Evolutionary conservation across 2,888 invertebrate genomes (phyloP).

Genomic region (Hesperia comma): DNA sequence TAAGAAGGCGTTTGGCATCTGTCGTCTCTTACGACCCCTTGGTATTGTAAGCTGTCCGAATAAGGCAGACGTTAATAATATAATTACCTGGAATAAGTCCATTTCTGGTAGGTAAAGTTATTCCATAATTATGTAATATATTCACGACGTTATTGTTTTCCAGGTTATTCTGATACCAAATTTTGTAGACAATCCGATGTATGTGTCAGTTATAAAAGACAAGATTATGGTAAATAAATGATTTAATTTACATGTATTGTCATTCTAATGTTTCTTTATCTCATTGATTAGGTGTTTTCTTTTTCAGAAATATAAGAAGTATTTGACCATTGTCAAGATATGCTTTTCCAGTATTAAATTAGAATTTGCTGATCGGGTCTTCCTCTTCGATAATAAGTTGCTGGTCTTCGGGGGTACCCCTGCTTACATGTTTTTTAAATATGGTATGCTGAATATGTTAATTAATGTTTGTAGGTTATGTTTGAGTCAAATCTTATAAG

Average conservation of each 20-base stretch:
- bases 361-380: constrained; percentile 67
- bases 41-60: too few species aligned
- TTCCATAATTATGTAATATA: too few species aligned
- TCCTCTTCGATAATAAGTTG: constrained; percentile 61
- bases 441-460: constrained; percentile 54
- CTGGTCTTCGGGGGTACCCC: constrained; percentile 73
- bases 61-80: not conserved
- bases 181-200: constrained; percentile 49
- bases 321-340: constrained; percentile 60
- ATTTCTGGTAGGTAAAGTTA: too few species aligned
- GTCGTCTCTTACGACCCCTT: too few species aligned
- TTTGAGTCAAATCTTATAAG: too few species aligned
- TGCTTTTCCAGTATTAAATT: constrained; percentile 55
- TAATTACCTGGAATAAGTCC: not conserved
- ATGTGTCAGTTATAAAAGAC: constrained; percentile 61
- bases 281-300: not conserved
- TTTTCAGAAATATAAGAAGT: constrained; percentile 63
- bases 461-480: too few species aligned
- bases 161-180: constrained; percentile 65
- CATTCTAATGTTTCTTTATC: not conserved
- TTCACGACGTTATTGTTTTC: constrained; percentile 38
- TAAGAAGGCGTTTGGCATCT: too few species aligned
- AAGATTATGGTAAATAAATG: constrained; percentile 67
- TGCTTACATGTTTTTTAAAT: constrained; percentile 72
- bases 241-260: not conserved